Evolutionary conservation across 1,140 invertebrate species (phyloP), one percentile per base, ranked within the genome.

Genomic region (Meloidogyne floridensis): DNA sequence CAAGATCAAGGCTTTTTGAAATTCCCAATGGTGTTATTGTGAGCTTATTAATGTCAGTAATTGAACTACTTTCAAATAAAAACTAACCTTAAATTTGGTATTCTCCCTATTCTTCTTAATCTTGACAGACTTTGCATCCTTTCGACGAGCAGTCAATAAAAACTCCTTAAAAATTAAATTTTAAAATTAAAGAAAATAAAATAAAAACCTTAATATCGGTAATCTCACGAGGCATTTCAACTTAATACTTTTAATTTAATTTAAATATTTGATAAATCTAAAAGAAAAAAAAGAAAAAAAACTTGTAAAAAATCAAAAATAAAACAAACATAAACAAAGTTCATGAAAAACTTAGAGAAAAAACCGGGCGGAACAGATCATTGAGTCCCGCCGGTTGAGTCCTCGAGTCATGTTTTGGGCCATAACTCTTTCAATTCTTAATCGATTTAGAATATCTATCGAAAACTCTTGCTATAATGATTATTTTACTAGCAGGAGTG

Each of bases 81-180:
- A 20, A 70, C 11, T 42, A 72, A 88, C 84, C 84, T 87, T 89
- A 78, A 88, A 89, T 59, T 87, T 87, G 8, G 87, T 84, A 59
- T 87, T 87, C 42, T 86, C 82, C 10, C 43, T 32, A 72, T 87
- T 88, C 80, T 87, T 89, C 82, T 89, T 88, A 53, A 87, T 89
- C 47, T 88, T 87, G 15, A 86, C 87, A 42, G 88, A 96, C 93
- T 97, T 98, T 9, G 97, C 97, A 93, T 99, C 97, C 90, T 97
- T 96, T 92, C 96, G 95, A 87, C 97, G 94, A n/a, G 97, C 97
- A 87, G 95, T 98, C 82, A 99, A 92, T 15, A 99, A 93, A 91
- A 99, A 99, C 89, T 99, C 96, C 91, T 99, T 65, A 6, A 65
- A 43, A 81, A 80, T n/a, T 7, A 10, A 47, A 32, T 42, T 75